A percentile compares a stretch with the other conserved stretches of the same genome.
Evolutionary conservation across 2,888 invertebrate species (phyloP).

Genomic region (Altica lythri): DNA sequence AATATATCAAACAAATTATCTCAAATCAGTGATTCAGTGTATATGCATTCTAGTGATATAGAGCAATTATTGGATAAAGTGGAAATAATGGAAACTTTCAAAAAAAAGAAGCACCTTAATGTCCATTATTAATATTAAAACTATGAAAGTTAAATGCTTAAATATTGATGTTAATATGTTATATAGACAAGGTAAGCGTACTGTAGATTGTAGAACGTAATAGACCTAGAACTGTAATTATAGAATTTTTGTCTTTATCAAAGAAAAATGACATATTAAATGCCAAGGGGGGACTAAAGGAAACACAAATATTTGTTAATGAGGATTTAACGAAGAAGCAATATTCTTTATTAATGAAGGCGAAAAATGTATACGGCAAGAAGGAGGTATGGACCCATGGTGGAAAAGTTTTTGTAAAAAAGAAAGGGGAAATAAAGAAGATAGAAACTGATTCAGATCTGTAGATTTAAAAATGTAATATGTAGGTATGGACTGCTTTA

Average conservation of each 20-base stretch:
- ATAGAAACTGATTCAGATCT: not conserved
- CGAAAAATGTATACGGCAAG: not conserved
- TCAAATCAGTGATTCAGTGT: too few relatives aligned
- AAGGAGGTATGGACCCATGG: not conserved
- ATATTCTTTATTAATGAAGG: constrained; percentile 1
- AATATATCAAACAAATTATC: too few relatives aligned
- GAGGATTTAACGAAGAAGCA: not conserved
- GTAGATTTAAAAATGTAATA: not conserved
- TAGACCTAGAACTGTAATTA: too few relatives aligned
- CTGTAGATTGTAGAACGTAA: too few relatives aligned
- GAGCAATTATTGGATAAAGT: too few relatives aligned
- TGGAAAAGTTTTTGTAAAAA: not conserved
- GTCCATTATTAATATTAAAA: too few relatives aligned
- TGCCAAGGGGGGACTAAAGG: not conserved
- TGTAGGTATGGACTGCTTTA: not conserved
- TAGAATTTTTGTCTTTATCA: not conserved
- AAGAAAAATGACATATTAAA: not conserved
- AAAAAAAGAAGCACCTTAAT: too few relatives aligned
- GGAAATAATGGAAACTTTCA: too few relatives aligned
- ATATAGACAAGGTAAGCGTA: not conserved
- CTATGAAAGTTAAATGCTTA: not conserved
- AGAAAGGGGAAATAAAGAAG: not conserved
- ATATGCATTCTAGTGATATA: too few relatives aligned
- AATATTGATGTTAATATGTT: not conserved
- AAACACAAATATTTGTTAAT: not conserved